These are phyloP conservation scores for Axis porcinus DNA, from an alignment of 2,113 vertebrate genomes.

Conservation along the genomic window DNA sequence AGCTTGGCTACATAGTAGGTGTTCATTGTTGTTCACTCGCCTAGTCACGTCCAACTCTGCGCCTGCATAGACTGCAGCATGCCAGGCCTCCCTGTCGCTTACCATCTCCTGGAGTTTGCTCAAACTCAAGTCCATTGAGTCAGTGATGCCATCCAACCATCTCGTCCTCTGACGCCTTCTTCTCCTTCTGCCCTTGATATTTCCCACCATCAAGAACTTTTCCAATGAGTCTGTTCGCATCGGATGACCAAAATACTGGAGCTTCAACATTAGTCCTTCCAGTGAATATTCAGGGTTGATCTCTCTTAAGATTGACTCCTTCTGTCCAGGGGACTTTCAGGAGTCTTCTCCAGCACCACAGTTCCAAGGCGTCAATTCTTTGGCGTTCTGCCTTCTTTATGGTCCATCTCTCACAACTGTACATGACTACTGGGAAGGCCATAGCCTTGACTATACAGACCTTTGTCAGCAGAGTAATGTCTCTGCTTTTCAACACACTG, in stretches of 20 bases:
- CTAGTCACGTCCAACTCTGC: neutral
- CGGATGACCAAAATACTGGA: neutral
- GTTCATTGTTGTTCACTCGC: neutral
- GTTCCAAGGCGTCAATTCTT: neutral
- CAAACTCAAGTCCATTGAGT: neutral
- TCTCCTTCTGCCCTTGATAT: neutral
- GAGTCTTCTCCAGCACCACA: neutral
- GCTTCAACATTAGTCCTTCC: neutral
- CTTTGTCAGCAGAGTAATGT: neutral
- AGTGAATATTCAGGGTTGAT: neutral
- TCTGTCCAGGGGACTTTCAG: neutral
- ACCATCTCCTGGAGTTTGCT: neutral
- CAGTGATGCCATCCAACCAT: neutral
- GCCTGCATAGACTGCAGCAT: neutral
- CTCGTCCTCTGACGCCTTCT: neutral
- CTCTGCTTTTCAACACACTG: neutral
- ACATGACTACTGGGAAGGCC: neutral
- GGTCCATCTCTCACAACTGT: neutral
- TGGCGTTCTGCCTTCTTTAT: neutral
- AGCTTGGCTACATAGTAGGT: neutral
- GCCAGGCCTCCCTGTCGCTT: neutral
- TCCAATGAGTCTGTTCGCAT: neutral
- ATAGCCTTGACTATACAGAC: neutral
- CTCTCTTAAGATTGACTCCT: neutral
- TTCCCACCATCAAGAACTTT: neutral